Evolutionary conservation across 2,888 invertebrate genomes (phyloP), one percentile per base, ranked within the genome.

Genomic region (Ptychoptera contaminata): DNA sequence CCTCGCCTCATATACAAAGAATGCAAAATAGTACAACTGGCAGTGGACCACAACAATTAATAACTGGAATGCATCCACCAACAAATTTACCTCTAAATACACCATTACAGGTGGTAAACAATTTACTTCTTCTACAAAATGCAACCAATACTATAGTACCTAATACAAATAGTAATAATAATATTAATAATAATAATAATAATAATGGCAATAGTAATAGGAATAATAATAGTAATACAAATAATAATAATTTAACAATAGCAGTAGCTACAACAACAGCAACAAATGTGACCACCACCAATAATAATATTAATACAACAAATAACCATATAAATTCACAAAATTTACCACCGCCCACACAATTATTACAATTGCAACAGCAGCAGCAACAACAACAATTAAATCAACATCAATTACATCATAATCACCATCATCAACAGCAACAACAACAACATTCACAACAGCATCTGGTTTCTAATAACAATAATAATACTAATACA

Each of bases 91-190:
- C 65, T 15, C 58, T 55, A 44, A 48, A 30, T 9, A 39, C 64
- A 48, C 65, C 65, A 7, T 48, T 65, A 46, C 63, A 63, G 54
- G 62, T 65, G 44, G 64, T 64, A 16, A 61, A 65, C 49, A 62
- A 61, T 51, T 53, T 65, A 52, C 65, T 63, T 23, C 7, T 23
- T 5, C 23, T 5, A 5, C 23, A 23, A 23, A 23, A 23, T 23
- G 7, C 23, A 23, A 23, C 3, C 23, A 23, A 23, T 23, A 23
- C 23, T 3, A 23, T 23, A 23, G 23, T 23, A 23, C 53, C 40
- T 46, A 51, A 47, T 40, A 52, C 42, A 43, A 55, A 50, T 45
- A 55, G 52, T 39, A 59, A 54, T 35, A 54, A 54, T 42, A 53
- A 54, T 15, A 55, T 52, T 51, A 57, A 55, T 52, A 55, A 51